Conservation (phyloP, 2,797 vertebrate species). For the Mionectes olivaceus region DNA sequence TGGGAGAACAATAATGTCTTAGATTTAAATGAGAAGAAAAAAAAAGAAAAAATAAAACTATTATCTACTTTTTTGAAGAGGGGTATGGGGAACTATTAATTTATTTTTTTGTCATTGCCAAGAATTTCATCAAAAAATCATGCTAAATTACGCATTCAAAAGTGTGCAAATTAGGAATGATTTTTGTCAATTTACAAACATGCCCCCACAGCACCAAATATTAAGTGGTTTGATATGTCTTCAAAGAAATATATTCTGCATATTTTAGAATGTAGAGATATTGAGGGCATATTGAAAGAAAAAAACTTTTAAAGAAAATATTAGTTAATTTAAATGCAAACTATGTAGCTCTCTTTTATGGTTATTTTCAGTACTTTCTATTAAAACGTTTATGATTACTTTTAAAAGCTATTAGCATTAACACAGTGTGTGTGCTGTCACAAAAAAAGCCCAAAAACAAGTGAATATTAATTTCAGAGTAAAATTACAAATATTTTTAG, state of each 20-base stretch:
- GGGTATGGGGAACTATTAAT: neutral
- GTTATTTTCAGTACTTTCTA: neutral
- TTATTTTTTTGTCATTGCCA: neutral
- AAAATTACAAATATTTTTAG: neutral
- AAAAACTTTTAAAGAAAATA: neutral
- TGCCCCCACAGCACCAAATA: neutral
- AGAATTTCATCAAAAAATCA: neutral
- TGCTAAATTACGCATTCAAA: neutral
- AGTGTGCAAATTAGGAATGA: neutral
- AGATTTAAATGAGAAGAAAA: neutral
- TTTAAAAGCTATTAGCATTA: neutral
- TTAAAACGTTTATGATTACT: constrained; percentile 6
- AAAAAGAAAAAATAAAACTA: neutral
- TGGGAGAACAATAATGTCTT: neutral
- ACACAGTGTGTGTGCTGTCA: neutral
- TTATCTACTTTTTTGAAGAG: neutral
- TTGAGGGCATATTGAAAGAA: neutral
- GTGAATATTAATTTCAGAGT: neutral
- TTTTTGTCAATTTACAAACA: neutral
- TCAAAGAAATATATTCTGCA: neutral
- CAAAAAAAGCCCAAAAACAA: neutral
- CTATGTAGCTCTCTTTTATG: neutral
- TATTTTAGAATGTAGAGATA: neutral
- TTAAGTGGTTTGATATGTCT: neutral
- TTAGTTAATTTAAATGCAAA: neutral